A percentile compares a stretch with the other conserved stretches of the same genome.
These are phyloP conservation scores for Eolophus roseicapilla DNA, from an alignment of 2,113 vertebrate species.

Conservation along the genomic window DNA sequence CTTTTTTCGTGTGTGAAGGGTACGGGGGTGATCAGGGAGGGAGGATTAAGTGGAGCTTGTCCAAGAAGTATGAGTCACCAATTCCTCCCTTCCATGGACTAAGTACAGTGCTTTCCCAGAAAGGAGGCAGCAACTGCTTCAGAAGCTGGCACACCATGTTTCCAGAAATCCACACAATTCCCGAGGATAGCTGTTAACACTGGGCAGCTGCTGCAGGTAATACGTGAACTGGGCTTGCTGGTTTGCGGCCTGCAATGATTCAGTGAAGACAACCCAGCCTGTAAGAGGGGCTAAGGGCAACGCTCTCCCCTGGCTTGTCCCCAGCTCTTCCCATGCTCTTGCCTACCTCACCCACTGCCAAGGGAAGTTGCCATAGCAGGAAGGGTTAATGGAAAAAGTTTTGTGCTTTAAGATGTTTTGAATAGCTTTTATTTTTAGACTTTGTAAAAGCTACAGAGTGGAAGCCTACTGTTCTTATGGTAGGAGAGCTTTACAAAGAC, in stretches of 20 bases:
- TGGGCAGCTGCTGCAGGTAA: conserved; percentile 1
- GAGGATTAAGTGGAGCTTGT: neutral
- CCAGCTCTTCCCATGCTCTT: neutral
- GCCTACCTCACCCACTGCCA: neutral
- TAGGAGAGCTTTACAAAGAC: conserved; percentile 20
- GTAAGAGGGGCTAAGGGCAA: accelerated
- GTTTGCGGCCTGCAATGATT: accelerated
- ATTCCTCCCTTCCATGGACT: neutral
- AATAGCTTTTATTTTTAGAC: conserved; percentile 64
- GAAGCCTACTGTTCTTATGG: conserved; percentile 38
- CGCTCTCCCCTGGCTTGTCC: neutral
- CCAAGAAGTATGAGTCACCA: conserved; percentile 34
- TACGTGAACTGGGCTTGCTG: accelerated
- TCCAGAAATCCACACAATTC: neutral
- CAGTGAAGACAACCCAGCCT: neutral
- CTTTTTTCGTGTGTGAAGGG: neutral
- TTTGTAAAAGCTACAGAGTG: neutral
- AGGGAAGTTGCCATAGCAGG: neutral
- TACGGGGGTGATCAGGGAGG: neutral
- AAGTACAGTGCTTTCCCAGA: neutral
- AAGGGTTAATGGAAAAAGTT: neutral
- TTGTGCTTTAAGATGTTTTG: neutral
- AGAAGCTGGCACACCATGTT: neutral
- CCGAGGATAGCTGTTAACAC: neutral
- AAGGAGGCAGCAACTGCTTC: neutral